Conservation (phyloP, 1,140 invertebrate species). For the Scaptomyza pallida region DNA sequence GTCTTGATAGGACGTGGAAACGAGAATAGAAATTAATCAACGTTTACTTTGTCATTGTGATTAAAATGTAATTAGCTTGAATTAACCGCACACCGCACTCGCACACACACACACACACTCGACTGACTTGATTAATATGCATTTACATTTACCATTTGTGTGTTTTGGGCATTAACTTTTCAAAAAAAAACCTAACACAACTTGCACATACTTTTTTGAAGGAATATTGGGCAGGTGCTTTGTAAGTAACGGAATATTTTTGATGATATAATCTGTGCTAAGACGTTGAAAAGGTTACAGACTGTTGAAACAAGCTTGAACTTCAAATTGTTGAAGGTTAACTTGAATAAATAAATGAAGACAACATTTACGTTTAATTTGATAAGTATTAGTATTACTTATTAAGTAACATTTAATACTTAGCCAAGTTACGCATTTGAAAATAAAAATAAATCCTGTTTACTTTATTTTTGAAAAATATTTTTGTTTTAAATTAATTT, state of each 20-base stretch:
- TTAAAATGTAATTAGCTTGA: slow-evolving; percentile 63
- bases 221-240: background rate
- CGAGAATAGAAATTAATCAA: slow-evolving; percentile 63
- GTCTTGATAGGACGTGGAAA: slow-evolving; percentile 2
- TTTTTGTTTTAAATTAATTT: too few species aligned
- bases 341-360: too few species aligned
- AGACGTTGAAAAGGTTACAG: too few species aligned
- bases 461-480: too few species aligned
- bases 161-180: background rate
- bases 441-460: too few species aligned
- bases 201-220: background rate
- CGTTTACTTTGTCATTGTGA: slow-evolving; percentile 34
- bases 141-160: background rate
- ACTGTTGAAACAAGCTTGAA: too few species aligned
- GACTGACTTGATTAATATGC: slow-evolving; percentile 50
- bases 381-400: too few species aligned
- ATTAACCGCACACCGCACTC: slow-evolving; percentile 34
- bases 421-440: too few species aligned
- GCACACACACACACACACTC: slow-evolving; percentile 1
- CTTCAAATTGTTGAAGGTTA: too few species aligned
- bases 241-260: background rate
- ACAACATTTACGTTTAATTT: too few species aligned
- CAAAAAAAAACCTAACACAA: background rate
- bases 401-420: too few species aligned
- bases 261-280: too few species aligned